Evolutionary conservation across 2,888 invertebrate species (phyloP).

Genomic region (Nomada ferruginata): DNA sequence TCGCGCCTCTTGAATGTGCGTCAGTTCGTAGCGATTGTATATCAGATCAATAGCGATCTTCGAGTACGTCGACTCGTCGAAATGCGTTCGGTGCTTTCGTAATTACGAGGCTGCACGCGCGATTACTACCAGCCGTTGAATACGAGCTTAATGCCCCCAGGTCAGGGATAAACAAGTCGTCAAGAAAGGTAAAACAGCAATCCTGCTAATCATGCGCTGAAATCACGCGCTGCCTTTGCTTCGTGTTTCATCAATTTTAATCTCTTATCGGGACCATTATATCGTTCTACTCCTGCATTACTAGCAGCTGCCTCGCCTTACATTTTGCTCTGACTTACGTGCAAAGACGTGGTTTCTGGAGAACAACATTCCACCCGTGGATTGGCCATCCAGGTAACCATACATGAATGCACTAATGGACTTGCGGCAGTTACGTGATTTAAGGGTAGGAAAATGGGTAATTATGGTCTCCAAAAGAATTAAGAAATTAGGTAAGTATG

Average conservation of each 20-base stretch:
- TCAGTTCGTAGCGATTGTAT: background rate
- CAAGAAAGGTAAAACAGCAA: slow-evolving; percentile 28
- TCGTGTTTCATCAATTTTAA: slow-evolving; percentile 32
- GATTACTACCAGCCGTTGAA: slow-evolving; percentile 26
- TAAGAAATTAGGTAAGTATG: too few species aligned
- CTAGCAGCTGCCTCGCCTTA: background rate
- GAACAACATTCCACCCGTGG: too few species aligned
- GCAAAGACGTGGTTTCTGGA: too few species aligned
- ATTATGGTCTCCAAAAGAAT: too few species aligned
- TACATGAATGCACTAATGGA: too few species aligned
- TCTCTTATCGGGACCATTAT: slow-evolving; percentile 37
- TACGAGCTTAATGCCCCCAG: background rate
- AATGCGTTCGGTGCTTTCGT: slow-evolving; percentile 18
- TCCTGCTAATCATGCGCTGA: slow-evolving; percentile 31
- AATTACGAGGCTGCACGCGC: slow-evolving; percentile 15
- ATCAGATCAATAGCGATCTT: slow-evolving; percentile 16
- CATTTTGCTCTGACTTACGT: slow-evolving; percentile 22
- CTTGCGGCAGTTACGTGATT: too few species aligned
- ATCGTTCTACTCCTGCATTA: background rate
- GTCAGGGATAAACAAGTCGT: slow-evolving; percentile 21
- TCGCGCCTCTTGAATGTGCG: background rate
- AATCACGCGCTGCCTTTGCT: slow-evolving; percentile 29
- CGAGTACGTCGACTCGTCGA: slow-evolving; percentile 27
- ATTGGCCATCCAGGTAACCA: too few species aligned
- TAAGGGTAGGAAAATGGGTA: too few species aligned